A percentile compares a stretch with the other conserved stretches of the same genome.
phyloP scores from a whole-genome alignment of 2,797 vertebrate genomes.

The Vireo griseus region DNA sequence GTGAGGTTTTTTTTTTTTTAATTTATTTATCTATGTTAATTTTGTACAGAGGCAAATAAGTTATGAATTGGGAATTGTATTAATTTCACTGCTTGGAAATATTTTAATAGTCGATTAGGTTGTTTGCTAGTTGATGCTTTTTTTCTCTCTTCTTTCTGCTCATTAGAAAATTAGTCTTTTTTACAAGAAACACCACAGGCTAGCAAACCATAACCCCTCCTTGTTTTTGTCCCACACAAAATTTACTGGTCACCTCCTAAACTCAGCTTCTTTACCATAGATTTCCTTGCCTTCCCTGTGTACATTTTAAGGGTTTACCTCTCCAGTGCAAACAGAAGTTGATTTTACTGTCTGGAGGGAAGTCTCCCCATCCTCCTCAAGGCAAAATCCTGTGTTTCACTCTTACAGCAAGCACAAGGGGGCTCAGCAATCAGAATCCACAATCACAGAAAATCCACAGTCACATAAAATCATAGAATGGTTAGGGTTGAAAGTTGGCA shows the following conservation, averaged over 20 bases:
- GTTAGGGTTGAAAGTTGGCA: background rate
- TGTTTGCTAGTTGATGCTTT: background rate
- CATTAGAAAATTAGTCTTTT: conserved; percentile 34
- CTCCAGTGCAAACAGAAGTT: background rate
- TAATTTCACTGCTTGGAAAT: conserved; percentile 71
- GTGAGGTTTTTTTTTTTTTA: conserved; percentile 59
- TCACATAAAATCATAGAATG: background rate
- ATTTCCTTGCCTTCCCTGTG: background rate
- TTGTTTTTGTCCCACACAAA: background rate
- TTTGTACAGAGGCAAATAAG: conserved; percentile 67
- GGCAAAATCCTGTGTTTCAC: conserved; percentile 1
- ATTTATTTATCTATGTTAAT: conserved; percentile 79
- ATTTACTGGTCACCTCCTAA: background rate
- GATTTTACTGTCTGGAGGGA: background rate
- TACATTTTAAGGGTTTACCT: background rate
- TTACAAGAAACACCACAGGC: background rate
- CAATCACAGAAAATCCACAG: background rate
- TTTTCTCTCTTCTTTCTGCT: background rate
- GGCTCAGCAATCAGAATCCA: background rate
- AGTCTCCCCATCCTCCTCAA: background rate
- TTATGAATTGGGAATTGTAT: conserved; percentile 73
- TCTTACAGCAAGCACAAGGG: background rate
- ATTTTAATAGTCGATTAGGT: conserved; percentile 47
- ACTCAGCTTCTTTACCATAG: background rate
- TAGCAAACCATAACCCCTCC: background rate